These are phyloP conservation scores for Eristalis arbustorum DNA, from an alignment of 2,888 invertebrate genomes.

Conservation along the genomic window DNA sequence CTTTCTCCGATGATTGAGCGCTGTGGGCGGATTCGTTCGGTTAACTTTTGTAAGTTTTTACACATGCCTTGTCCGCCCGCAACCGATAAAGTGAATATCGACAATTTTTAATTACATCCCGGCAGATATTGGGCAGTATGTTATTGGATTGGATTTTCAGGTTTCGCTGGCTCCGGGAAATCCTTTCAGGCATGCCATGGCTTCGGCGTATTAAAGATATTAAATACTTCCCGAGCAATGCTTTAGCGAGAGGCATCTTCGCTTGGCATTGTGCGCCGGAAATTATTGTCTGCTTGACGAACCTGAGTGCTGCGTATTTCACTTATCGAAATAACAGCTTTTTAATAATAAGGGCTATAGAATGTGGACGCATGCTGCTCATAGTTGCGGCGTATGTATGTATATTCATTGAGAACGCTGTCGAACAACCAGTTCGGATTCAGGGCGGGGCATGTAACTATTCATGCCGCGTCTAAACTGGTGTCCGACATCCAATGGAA, in stretches of 20 bases:
- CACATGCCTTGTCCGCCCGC: neutral
- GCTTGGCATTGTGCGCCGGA: too few relatives aligned
- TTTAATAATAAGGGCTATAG: too few relatives aligned
- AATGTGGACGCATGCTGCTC: too few relatives aligned
- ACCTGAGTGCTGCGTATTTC: too few relatives aligned
- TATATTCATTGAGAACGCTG: too few relatives aligned
- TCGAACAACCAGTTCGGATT: too few relatives aligned
- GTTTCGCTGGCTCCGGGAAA: slow-evolving; percentile 8
- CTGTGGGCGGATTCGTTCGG: slow-evolving; percentile 10
- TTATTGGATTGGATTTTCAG: slow-evolving; percentile 2
- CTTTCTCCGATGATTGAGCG: slow-evolving; percentile 12
- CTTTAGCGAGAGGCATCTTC: neutral
- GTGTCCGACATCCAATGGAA: too few relatives aligned
- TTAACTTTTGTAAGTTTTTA: slow-evolving; percentile 6
- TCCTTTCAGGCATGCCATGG: neutral
- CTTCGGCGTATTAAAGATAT: neutral
- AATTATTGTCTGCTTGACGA: too few relatives aligned
- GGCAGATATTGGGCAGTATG: neutral
- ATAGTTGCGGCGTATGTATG: too few relatives aligned
- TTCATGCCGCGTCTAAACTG: too few relatives aligned
- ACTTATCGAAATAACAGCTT: too few relatives aligned
- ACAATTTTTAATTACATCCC: slow-evolving; percentile 36
- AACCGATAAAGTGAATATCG: neutral
- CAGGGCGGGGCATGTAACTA: too few relatives aligned
- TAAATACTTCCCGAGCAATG: neutral